phyloP scores from a whole-genome alignment of 2,113 vertebrate species.

The Pavo muticus region DNA sequence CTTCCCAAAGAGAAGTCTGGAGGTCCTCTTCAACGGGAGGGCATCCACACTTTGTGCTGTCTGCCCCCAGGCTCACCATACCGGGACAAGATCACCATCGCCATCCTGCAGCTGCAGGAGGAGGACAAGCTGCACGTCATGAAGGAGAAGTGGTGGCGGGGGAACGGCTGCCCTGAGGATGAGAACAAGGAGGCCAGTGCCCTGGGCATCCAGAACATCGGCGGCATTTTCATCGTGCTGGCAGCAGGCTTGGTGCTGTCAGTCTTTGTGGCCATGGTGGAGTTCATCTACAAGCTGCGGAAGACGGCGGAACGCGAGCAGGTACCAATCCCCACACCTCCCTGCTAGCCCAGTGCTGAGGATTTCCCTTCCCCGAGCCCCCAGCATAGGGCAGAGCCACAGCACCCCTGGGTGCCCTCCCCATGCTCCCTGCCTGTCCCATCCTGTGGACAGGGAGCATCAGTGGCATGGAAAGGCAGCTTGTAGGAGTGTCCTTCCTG shows the following conservation, averaged over 20 bases:
- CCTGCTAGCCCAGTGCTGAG: fast-evolving
- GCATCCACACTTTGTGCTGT: fast-evolving
- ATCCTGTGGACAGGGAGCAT: neutral
- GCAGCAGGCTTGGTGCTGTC: constrained; percentile 95
- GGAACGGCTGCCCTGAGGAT: constrained; percentile 91
- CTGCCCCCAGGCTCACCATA: constrained; percentile 90
- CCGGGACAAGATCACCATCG: constrained; percentile 97
- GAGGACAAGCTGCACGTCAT: constrained; percentile 95
- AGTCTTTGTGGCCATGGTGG: constrained; percentile 94
- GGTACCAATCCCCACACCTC: constrained; percentile 73
- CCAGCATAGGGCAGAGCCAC: neutral
- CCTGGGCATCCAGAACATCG: constrained; percentile 96
- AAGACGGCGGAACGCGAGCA: constrained; percentile 94
- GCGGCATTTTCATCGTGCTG: constrained; percentile 96
- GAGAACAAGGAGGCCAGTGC: constrained; percentile 93
- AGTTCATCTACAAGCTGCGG: constrained; percentile 96
- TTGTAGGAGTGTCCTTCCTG: neutral
- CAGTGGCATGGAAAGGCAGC: neutral
- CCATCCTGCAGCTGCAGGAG: constrained; percentile 95
- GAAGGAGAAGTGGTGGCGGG: constrained; percentile 99
- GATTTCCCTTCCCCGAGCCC: neutral
- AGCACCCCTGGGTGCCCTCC: neutral
- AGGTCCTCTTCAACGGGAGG: fast-evolving
- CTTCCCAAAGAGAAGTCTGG: neutral
- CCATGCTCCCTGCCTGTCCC: neutral